Base-by-base conservation (phyloP, 1,140 invertebrate genomes). In the Aphis craccivora region DNA sequence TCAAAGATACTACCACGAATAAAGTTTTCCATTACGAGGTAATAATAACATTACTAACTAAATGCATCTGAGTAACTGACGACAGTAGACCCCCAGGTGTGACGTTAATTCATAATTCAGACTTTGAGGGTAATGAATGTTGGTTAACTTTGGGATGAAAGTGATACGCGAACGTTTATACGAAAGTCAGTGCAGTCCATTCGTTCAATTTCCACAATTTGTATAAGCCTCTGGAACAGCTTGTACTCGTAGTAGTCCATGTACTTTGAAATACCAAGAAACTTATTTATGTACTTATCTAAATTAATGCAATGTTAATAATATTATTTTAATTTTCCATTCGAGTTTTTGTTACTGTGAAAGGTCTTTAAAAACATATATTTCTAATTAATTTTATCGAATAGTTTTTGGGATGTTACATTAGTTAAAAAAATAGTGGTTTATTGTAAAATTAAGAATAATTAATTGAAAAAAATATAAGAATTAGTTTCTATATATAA, bases 41-140 rank as follows among this genome's bases (percentile, higher is more conserved):
- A 84, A 43, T 84, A 84, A 84, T 84, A 43, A 84, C 37, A 84
- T 84, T 84, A 84, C 40, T 25, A 25, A 84, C 83, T 84, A 84
- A 84, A 84, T 84, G 40, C 76, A 83, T 37, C 60, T n/a, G 60
- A 76, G 60, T 76, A 84, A 40, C 83, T 43, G 40, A 84, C 40
- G 40, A 84, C 37, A 40, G 83, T 40, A 84, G 40, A 23, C 37
- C 83, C 35, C 23, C 83, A 84, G 83, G 83, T 84, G 37, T 84
- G 83, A 43, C 37, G 40, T 84, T 84, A 43, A 84, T 43, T 84
- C 83, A 84, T 84, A 84, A 84, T 84, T 84, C 83, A 84, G 83
- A 84, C 83, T 84, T 40, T 14, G 37, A 25, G 37, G 83, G 83
- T 84, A 84, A 84, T 84, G 81, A 40, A 84, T 84, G 83, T 84